Percentiles rank a stretch among this genome's conserved stretches.
phyloP scores from a whole-genome alignment of 2,888 invertebrate species.

The Sphaeridia pumilis region DNA sequence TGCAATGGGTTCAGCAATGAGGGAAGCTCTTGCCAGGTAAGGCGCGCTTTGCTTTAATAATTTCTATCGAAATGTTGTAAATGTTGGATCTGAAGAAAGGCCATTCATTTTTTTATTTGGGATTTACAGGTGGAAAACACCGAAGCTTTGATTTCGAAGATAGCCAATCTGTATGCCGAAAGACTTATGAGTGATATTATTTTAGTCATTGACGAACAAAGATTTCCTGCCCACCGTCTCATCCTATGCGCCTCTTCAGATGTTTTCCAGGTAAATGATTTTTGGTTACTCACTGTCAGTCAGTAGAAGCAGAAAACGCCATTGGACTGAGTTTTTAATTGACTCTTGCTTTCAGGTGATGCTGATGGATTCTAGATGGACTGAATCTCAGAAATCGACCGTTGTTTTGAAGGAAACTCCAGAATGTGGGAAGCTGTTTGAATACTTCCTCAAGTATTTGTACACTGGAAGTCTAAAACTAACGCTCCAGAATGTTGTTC shows the following conservation, averaged over 20 bases:
- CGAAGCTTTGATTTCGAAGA: conserved; percentile 63
- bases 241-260: conserved; percentile 89
- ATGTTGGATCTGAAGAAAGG: no score
- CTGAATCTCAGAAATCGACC: conserved; percentile 71
- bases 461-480: conserved; percentile 84
- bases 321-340: no score
- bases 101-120: neutral
- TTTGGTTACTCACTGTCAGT: no score
- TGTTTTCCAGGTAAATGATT: conserved; percentile 68
- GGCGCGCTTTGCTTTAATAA: no score
- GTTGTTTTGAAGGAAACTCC: conserved; percentile 77
- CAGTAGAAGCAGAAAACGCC: no score
- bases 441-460: conserved; percentile 74
- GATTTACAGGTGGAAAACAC: conserved; percentile 84
- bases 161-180: conserved; percentile 70
- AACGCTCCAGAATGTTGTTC: conserved; percentile 70
- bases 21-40: neutral
- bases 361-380: conserved; percentile 89
- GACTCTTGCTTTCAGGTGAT: no score
- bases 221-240: conserved; percentile 77
- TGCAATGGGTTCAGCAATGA: conserved; percentile 12
- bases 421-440: conserved; percentile 71
- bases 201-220: conserved; percentile 65
- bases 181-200: conserved; percentile 81
- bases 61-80: no score